Conservation (phyloP, 2,797 vertebrate genomes). For the Typhlichthys eigenmanni region DNA sequence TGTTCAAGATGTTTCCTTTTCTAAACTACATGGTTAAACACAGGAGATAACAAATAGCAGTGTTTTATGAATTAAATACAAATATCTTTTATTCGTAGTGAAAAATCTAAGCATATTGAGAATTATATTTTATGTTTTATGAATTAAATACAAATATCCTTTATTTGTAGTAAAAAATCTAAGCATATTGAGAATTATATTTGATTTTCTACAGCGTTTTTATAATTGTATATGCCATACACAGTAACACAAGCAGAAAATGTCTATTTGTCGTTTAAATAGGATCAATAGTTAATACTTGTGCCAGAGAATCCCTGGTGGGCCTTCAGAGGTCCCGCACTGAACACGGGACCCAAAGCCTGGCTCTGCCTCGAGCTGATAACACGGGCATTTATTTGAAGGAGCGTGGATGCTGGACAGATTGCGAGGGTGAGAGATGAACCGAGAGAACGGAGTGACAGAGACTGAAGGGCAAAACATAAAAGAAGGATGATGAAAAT, state of each 20-base stretch:
- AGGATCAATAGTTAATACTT: not conserved
- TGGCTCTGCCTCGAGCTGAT: constrained; percentile 57
- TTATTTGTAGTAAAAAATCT: too few relatives aligned
- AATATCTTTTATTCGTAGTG: too few relatives aligned
- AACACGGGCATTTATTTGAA: constrained; percentile 56
- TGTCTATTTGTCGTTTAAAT: constrained; percentile 10
- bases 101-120: too few relatives aligned
- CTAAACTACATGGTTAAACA: too few relatives aligned
- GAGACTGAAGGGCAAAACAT: not conserved
- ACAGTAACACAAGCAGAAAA: not conserved
- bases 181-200: not conserved
- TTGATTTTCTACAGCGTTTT: too few relatives aligned
- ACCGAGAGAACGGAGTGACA: constrained; percentile 1
- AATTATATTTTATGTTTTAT: too few relatives aligned
- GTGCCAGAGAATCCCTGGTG: constrained; percentile 11
- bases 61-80: too few relatives aligned
- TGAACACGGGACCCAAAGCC: constrained; percentile 57
- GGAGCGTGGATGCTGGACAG: constrained; percentile 44
- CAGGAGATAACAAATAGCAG: too few relatives aligned
- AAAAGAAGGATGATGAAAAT: not conserved
- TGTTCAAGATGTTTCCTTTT: too few relatives aligned
- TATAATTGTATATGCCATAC: constrained; percentile 1
- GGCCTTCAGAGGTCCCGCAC: constrained; percentile 47
- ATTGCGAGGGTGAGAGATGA: constrained; percentile 28
- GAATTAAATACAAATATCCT: too few relatives aligned